Percentiles rank a stretch among this genome's conserved stretches.
phyloP scores from a whole-genome alignment of 2,888 invertebrate species.

The Digitonthophagus gazella region DNA sequence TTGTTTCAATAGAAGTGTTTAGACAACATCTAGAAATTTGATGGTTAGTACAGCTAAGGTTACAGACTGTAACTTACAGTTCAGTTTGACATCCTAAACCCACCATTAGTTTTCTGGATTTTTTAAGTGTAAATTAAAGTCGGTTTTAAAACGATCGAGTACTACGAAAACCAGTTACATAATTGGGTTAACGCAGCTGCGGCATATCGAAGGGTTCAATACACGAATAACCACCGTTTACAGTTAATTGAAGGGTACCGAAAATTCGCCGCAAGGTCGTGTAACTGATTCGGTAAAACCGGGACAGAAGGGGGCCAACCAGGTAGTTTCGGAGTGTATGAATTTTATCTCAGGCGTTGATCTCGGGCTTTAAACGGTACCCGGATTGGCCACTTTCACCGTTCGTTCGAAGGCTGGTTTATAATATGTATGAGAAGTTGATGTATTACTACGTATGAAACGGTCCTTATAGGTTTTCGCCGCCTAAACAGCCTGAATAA shows the following conservation, averaged over 20 bases:
- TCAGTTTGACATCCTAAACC: too few species aligned
- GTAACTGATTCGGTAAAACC: constrained; percentile 5
- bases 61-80: too few species aligned
- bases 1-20: too few species aligned
- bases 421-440: too few species aligned
- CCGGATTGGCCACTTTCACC: not conserved
- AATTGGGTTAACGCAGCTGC: not conserved
- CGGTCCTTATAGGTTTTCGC: too few species aligned
- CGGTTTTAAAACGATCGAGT: too few species aligned
- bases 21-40: too few species aligned
- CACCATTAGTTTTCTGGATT: too few species aligned
- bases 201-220: constrained; percentile 7
- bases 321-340: constrained; percentile 10
- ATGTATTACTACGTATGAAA: too few species aligned
- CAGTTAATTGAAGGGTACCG: constrained; percentile 12
- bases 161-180: not conserved
- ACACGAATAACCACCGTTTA: constrained; percentile 12
- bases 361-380: not conserved
- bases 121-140: too few species aligned
- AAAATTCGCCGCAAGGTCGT: constrained; percentile 11
- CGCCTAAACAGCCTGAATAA: too few species aligned
- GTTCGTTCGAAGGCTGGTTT: not conserved
- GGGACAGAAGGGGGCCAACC: not conserved
- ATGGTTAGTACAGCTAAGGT: too few species aligned
- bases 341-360: constrained; percentile 1